These are phyloP conservation scores for Coranthus polyacanthus DNA, from an alignment of 2,797 vertebrate species.

Conservation along the genomic window DNA sequence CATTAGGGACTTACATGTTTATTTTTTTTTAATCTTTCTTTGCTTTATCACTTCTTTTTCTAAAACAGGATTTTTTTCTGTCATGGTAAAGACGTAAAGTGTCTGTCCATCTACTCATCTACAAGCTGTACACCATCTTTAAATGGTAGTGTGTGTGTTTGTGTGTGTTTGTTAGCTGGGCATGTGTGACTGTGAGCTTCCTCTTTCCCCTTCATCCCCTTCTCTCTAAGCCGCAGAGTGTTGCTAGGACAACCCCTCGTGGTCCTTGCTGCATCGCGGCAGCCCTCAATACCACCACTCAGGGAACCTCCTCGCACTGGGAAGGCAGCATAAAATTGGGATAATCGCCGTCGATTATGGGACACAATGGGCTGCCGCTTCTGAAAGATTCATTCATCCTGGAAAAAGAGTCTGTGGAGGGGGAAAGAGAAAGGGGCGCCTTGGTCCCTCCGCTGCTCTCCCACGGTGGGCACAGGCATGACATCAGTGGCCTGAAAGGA, in stretches of 20 bases:
- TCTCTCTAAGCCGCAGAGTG: slow-evolving; percentile 74
- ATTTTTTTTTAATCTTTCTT: no score
- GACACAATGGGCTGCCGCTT: slow-evolving; percentile 84
- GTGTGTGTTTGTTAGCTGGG: slow-evolving; percentile 16
- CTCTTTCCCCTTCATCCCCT: slow-evolving; percentile 73
- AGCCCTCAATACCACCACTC: slow-evolving; percentile 81
- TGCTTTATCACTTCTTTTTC: no score
- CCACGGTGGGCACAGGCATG: slow-evolving; percentile 89
- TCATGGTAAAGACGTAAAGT: slow-evolving; percentile 22
- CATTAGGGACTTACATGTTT: no score
- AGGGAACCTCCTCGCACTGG: slow-evolving; percentile 81
- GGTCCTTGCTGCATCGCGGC: slow-evolving; percentile 77
- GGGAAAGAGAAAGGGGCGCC: slow-evolving; percentile 68
- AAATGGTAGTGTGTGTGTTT: slow-evolving; percentile 41
- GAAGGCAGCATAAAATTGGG: slow-evolving; percentile 87
- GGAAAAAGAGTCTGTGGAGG: slow-evolving; percentile 79
- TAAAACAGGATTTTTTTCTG: not conserved
- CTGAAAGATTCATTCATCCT: slow-evolving; percentile 89
- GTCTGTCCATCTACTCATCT: slow-evolving; percentile 25
- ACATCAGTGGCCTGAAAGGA: slow-evolving; percentile 87
- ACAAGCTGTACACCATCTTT: slow-evolving; percentile 35
- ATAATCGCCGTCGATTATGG: slow-evolving; percentile 89
- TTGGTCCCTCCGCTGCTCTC: slow-evolving; percentile 84
- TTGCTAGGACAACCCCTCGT: slow-evolving; percentile 86
- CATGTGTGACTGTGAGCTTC: slow-evolving; percentile 70